Conservation (phyloP, 2,888 invertebrate genomes). For the Microctonus aethiopoides region DNA sequence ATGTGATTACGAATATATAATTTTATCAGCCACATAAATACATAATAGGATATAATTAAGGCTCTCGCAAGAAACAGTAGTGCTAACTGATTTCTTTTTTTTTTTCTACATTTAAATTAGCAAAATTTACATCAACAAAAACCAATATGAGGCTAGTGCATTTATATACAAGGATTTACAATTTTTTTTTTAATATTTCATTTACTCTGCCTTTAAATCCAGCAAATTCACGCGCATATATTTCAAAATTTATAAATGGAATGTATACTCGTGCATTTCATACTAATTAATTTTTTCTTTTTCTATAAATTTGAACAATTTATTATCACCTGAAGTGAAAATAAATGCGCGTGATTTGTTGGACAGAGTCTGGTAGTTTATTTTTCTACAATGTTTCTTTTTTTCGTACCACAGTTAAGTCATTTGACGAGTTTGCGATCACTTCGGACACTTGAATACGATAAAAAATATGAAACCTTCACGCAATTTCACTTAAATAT, state of each 20-base stretch:
- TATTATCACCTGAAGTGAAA: not conserved
- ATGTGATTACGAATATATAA: conserved; percentile 25
- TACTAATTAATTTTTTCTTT: not conserved
- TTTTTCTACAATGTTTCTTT: not conserved
- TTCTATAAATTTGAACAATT: not conserved
- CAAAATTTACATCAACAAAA: not conserved
- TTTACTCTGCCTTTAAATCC: not conserved
- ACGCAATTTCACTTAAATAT: not conserved
- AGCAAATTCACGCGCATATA: not conserved
- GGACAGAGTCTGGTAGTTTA: not conserved
- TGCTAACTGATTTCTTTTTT: not conserved
- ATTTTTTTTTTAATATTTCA: not conserved
- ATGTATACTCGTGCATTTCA: not conserved
- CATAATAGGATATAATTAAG: not conserved
- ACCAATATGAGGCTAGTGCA: not conserved
- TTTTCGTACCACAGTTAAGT: too few species aligned
- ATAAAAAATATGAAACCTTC: not conserved
- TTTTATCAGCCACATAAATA: not conserved
- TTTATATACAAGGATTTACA: conserved; percentile 27
- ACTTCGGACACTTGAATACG: not conserved
- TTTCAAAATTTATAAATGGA: not conserved
- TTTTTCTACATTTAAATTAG: not conserved
- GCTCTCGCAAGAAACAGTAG: not conserved
- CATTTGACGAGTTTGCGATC: too few species aligned
- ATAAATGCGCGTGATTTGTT: not conserved